A percentile compares a stretch with the other conserved stretches of the same genome.
Evolutionary conservation across 2,888 invertebrate genomes (phyloP).

Genomic region (Aspidiotus rigidus): DNA sequence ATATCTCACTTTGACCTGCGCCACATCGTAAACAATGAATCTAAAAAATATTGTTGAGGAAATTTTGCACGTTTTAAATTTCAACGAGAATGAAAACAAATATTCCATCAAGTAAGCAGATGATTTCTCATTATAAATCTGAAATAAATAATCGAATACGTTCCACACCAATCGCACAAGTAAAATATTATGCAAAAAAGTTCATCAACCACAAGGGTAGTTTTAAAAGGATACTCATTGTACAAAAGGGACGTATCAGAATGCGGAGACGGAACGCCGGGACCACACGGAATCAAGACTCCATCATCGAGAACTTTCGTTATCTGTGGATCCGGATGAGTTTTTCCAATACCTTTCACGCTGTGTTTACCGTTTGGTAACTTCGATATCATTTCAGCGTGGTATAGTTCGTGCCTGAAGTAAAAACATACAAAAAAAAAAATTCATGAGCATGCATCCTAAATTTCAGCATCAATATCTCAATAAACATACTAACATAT

Average conservation of each 20-base stretch:
- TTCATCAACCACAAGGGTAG: background rate
- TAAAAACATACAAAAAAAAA: slow-evolving; percentile 32
- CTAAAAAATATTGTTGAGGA: slow-evolving; percentile 44
- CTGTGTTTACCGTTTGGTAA: slow-evolving; percentile 78
- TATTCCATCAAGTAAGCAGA: background rate
- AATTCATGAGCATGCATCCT: too few relatives aligned
- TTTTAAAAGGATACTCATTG: slow-evolving; percentile 76
- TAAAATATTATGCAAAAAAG: background rate
- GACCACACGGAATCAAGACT: slow-evolving; percentile 68
- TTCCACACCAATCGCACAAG: background rate
- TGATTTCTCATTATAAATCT: background rate
- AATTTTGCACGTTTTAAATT: slow-evolving; percentile 31
- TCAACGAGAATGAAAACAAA: slow-evolving; percentile 10
- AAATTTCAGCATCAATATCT: background rate
- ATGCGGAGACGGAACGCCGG: slow-evolving; percentile 46
- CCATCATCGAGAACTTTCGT: slow-evolving; percentile 54
- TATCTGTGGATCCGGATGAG: slow-evolving; percentile 67
- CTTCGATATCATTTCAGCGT: slow-evolving; percentile 64
- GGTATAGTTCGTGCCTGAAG: slow-evolving; percentile 61
- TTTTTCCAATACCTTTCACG: slow-evolving; percentile 75
- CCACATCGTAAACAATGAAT: slow-evolving; percentile 89
- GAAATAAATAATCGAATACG: background rate
- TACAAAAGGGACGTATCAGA: slow-evolving; percentile 57
- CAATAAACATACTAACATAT: slow-evolving; percentile 57
- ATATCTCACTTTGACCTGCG: slow-evolving; percentile 86